phyloP scores from a whole-genome alignment of 2,888 invertebrate species.

The Malacosoma neustria region DNA sequence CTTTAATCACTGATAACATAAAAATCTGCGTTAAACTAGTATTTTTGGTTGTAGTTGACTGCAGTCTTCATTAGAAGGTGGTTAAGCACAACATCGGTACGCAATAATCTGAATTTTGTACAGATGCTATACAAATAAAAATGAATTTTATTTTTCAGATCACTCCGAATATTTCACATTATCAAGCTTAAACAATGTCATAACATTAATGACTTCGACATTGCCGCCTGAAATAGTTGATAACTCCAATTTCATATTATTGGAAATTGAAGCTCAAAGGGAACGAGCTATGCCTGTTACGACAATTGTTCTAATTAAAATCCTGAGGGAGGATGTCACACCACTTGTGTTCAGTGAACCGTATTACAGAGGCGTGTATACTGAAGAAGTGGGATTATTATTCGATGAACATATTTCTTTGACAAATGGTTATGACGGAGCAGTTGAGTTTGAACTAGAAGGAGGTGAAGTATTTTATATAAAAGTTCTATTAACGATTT shows the following conservation, averaged over 20 bases:
- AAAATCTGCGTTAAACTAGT: too few species aligned
- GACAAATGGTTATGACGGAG: slow-evolving; percentile 28
- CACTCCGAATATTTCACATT: slow-evolving; percentile 23
- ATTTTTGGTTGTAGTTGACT: too few species aligned
- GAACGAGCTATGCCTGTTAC: slow-evolving; percentile 32
- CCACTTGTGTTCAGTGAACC: slow-evolving; percentile 28
- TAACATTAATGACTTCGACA: slow-evolving; percentile 20
- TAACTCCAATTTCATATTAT: slow-evolving; percentile 28
- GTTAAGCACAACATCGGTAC: too few species aligned
- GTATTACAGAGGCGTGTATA: slow-evolving; percentile 33
- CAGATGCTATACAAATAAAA: too few species aligned
- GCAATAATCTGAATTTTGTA: too few species aligned
- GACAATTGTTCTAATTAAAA: slow-evolving; percentile 30
- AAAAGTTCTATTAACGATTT: neutral
- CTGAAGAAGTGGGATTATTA: slow-evolving; percentile 19
- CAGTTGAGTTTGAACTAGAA: slow-evolving; percentile 27
- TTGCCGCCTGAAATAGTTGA: slow-evolving; percentile 22
- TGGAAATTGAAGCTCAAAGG: slow-evolving; percentile 40
- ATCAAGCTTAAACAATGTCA: slow-evolving; percentile 16
- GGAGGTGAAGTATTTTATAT: slow-evolving; percentile 24
- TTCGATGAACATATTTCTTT: slow-evolving; percentile 27
- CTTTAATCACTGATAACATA: too few species aligned
- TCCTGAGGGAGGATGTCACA: slow-evolving; percentile 21
- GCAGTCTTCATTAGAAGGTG: too few species aligned
- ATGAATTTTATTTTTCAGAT: slow-evolving; percentile 33